Conservation (phyloP, 2,797 vertebrate genomes). For the Pseudochaenichthys georgianus region DNA sequence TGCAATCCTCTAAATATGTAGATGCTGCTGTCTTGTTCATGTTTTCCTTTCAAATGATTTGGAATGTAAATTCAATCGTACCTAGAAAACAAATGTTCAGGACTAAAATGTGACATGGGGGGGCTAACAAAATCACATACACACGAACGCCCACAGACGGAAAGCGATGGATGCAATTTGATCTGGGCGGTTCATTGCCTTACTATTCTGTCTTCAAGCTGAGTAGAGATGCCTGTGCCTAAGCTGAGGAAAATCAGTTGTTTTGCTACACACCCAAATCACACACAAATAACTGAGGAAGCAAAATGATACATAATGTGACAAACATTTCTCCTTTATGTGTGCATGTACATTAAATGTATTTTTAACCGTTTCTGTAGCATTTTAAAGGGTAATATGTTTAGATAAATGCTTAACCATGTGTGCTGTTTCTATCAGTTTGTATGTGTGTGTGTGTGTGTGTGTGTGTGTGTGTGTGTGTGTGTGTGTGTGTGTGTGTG, state of each 20-base stretch:
- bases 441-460: background rate
- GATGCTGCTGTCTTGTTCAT: background rate
- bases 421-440: background rate
- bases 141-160: conserved; percentile 4
- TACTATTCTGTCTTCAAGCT: conserved; percentile 42
- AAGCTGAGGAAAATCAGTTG: conserved; percentile 50
- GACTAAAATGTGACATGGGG: conserved; percentile 12
- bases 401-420: conserved; percentile 1
- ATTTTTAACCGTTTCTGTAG: background rate
- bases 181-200: conserved; percentile 32
- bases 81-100: conserved; percentile 2
- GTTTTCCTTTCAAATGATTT: conserved; percentile 9
- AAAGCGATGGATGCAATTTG: conserved; percentile 17
- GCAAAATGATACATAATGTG: conserved; percentile 51
- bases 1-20: background rate
- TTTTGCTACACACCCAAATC: conserved; percentile 43
- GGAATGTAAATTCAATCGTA: conserved; percentile 19
- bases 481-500: conserved; percentile 10
- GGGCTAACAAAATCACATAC: background rate
- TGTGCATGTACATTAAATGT: conserved; percentile 1
- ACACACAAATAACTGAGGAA: conserved; percentile 32
- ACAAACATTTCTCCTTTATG: conserved; percentile 9
- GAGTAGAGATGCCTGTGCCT: conserved; percentile 42
- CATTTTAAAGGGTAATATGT: conserved; percentile 1
- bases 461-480: conserved; percentile 1